Evolutionary conservation across 1,140 invertebrate genomes (phyloP).

Genomic region (Polypedilum pembai): DNA sequence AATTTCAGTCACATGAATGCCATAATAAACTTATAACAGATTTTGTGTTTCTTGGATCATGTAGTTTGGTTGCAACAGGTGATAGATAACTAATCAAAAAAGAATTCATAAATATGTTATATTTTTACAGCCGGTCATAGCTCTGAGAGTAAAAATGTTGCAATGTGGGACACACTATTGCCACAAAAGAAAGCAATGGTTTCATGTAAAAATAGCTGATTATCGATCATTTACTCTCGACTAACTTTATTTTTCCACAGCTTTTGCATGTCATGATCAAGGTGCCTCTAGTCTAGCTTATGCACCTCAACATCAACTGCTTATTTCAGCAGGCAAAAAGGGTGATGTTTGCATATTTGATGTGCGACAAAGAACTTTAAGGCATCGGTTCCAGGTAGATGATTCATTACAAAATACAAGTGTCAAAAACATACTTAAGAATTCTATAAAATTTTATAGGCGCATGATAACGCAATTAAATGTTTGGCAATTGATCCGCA

Average conservation of each 20-base stretch:
- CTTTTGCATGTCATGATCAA: slow-evolving; percentile 88
- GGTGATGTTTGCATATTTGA: slow-evolving; percentile 95
- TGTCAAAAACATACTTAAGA: background rate
- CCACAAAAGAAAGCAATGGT: slow-evolving; percentile 90
- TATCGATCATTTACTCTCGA: slow-evolving; percentile 1
- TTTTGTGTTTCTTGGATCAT: slow-evolving; percentile 95
- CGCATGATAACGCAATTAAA: slow-evolving; percentile 89
- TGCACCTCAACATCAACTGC: slow-evolving; percentile 82
- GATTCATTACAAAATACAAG: background rate
- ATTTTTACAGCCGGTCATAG: slow-evolving; percentile 75
- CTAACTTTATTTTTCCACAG: slow-evolving; percentile 43
- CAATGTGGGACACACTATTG: slow-evolving; percentile 95
- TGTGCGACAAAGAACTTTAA: slow-evolving; percentile 75
- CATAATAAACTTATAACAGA: slow-evolving; percentile 96
- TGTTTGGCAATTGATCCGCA: slow-evolving; percentile 88
- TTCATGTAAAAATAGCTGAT: slow-evolving; percentile 53
- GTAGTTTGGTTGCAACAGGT: slow-evolving; percentile 91
- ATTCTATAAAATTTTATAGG: slow-evolving; percentile 43
- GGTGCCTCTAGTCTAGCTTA: slow-evolving; percentile 82
- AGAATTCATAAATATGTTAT: slow-evolving; percentile 24
- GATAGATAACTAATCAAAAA: slow-evolving; percentile 32
- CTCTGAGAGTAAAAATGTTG: slow-evolving; percentile 95
- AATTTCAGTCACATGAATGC: slow-evolving; percentile 83
- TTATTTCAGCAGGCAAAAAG: slow-evolving; percentile 92
- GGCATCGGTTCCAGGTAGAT: slow-evolving; percentile 67